These are phyloP conservation scores for Formica selysi DNA, from an alignment of 1,140 invertebrate species.

Conservation along the genomic window DNA sequence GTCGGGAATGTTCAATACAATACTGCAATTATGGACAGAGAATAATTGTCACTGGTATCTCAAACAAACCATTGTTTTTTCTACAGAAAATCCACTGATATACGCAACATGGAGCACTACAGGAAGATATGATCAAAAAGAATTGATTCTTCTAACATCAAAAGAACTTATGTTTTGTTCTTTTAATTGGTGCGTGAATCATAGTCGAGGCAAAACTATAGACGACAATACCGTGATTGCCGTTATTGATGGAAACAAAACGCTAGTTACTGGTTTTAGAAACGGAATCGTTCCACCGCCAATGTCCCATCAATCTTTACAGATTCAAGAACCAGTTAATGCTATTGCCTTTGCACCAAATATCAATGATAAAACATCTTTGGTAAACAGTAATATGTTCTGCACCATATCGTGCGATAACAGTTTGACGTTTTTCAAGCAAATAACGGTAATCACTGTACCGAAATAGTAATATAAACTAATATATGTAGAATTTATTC, in stretches of 20 bases:
- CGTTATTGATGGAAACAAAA: slow-evolving; percentile 92
- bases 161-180: slow-evolving; percentile 88
- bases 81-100: slow-evolving; percentile 84
- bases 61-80: slow-evolving; percentile 91
- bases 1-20: slow-evolving; percentile 75
- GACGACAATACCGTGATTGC: slow-evolving; percentile 89
- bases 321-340: slow-evolving; percentile 87
- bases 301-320: slow-evolving; percentile 90
- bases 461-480: slow-evolving; percentile 65
- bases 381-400: slow-evolving; percentile 83
- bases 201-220: slow-evolving; percentile 85
- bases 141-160: slow-evolving; percentile 78
- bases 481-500: neutral
- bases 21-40: slow-evolving; percentile 92
- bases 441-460: slow-evolving; percentile 69
- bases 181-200: slow-evolving; percentile 89
- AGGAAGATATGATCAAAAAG: slow-evolving; percentile 71
- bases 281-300: slow-evolving; percentile 93
- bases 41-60: slow-evolving; percentile 97
- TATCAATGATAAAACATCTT: slow-evolving; percentile 65
- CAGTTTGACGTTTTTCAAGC: slow-evolving; percentile 73
- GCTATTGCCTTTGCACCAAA: slow-evolving; percentile 88
- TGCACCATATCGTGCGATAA: slow-evolving; percentile 77
- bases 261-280: slow-evolving; percentile 92
- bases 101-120: slow-evolving; percentile 87